phyloP scores from a whole-genome alignment of 2,888 invertebrate genomes.

The Invenusta paracnida region DNA sequence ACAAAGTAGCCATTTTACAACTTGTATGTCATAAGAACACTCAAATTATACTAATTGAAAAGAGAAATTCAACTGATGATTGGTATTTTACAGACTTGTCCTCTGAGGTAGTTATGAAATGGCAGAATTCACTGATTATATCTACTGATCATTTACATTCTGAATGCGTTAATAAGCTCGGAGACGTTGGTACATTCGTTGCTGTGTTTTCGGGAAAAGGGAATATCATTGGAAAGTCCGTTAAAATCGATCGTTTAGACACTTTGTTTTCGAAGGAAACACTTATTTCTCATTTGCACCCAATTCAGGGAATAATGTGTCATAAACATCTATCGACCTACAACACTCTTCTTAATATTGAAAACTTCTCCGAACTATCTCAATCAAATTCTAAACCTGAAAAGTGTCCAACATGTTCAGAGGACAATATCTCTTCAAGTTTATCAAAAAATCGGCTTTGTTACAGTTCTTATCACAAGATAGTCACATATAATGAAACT shows the following conservation, averaged over 20 bases:
- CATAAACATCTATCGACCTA: background rate
- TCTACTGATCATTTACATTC: background rate
- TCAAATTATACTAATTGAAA: background rate
- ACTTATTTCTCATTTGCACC: background rate
- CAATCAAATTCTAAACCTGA: background rate
- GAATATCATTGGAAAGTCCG: background rate
- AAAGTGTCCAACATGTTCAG: background rate
- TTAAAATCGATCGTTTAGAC: background rate
- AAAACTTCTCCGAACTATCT: background rate
- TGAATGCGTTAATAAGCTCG: background rate
- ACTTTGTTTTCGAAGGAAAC: background rate
- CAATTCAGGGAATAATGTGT: constrained; percentile 5
- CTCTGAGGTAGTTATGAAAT: background rate
- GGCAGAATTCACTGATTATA: background rate
- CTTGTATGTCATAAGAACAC: background rate
- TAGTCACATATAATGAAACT: background rate
- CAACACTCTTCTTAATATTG: background rate
- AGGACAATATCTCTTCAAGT: background rate
- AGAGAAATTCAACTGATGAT: background rate
- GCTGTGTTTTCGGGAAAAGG: background rate
- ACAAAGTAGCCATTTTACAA: background rate
- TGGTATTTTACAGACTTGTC: background rate
- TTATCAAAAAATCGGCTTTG: background rate
- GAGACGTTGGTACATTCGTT: background rate
- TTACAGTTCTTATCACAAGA: background rate